A percentile compares a stretch with the other conserved stretches of the same genome.
Evolutionary conservation across 2,888 invertebrate species (phyloP).

Genomic region (Caenorhabditis sp.): DNA sequence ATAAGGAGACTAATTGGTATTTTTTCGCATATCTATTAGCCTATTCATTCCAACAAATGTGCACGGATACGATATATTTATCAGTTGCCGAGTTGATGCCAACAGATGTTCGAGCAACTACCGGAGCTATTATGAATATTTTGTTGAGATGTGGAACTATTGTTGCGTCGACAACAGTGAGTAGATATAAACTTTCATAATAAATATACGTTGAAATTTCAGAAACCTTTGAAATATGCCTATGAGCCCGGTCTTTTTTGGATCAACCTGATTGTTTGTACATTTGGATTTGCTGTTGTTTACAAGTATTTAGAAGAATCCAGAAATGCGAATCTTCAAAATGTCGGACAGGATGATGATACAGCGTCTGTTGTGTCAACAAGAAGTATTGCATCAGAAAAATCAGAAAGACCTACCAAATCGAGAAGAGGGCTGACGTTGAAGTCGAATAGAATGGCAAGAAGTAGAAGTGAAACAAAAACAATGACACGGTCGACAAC

Average conservation of each 20-base stretch:
- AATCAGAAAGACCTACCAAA: not conserved
- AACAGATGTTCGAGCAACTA: constrained; percentile 33
- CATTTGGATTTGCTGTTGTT: constrained; percentile 20
- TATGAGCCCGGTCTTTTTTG: constrained; percentile 31
- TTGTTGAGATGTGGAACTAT: constrained; percentile 26
- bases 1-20: constrained; percentile 15
- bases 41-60: constrained; percentile 34
- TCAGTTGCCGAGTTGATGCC: constrained; percentile 37
- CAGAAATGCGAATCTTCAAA: constrained; percentile 21
- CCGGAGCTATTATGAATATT: constrained; percentile 25
- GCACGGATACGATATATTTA: constrained; percentile 28
- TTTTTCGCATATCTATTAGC: constrained; percentile 18
- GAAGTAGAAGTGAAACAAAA: too few species aligned
- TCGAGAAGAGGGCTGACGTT: too few species aligned
- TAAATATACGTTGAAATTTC: not conserved
- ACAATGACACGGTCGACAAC: not conserved
- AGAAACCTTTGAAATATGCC: constrained; percentile 23
- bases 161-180: constrained; percentile 23
- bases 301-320: constrained; percentile 19
- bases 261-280: constrained; percentile 21
- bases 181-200: not conserved
- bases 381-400: not conserved
- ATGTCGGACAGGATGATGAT: constrained; percentile 23
- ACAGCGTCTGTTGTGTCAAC: not conserved
- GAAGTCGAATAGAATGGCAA: too few species aligned